These are phyloP conservation scores for Uropsilus gracilis DNA, from an alignment of 2,113 vertebrate genomes.

Conservation along the genomic window DNA sequence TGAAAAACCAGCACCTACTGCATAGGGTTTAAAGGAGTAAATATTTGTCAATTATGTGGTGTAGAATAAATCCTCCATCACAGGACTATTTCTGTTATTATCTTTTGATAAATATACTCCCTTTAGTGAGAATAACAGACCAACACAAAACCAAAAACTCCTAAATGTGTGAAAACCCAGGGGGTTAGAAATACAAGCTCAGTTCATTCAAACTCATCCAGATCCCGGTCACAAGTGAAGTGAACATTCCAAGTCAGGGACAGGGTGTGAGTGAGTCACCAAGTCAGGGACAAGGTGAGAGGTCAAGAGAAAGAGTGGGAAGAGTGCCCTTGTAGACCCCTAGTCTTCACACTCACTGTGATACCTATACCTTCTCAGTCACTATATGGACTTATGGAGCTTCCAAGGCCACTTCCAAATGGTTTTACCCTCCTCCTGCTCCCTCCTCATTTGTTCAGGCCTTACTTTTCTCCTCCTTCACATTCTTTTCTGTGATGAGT, in stretches of 20 bases:
- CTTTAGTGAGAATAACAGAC: conserved; percentile 80
- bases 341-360: conserved; percentile 48
- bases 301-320: conserved; percentile 58
- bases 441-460: conserved; percentile 63
- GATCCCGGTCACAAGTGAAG: conserved; percentile 67
- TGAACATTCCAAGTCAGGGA: conserved; percentile 72
- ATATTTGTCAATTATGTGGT: background rate
- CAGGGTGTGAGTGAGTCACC: conserved; percentile 68
- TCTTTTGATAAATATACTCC: conserved; percentile 69
- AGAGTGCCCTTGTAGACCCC: background rate
- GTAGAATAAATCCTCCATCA: background rate
- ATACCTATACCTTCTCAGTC: conserved; percentile 48
- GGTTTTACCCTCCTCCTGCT: conserved; percentile 64
- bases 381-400: conserved; percentile 19
- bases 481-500: conserved; percentile 70
- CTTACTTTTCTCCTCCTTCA: conserved; percentile 59
- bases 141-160: conserved; percentile 70
- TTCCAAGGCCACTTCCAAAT: conserved; percentile 55
- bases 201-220: conserved; percentile 72
- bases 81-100: background rate
- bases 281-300: conserved; percentile 62
- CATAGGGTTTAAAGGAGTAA: background rate
- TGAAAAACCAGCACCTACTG: background rate
- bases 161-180: conserved; percentile 80
- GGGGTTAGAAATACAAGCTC: conserved; percentile 78